A percentile compares a stretch with the other conserved stretches of the same genome.
Conservation (phyloP, 2,888 invertebrate genomes). For the Aphrophora alni region DNA sequence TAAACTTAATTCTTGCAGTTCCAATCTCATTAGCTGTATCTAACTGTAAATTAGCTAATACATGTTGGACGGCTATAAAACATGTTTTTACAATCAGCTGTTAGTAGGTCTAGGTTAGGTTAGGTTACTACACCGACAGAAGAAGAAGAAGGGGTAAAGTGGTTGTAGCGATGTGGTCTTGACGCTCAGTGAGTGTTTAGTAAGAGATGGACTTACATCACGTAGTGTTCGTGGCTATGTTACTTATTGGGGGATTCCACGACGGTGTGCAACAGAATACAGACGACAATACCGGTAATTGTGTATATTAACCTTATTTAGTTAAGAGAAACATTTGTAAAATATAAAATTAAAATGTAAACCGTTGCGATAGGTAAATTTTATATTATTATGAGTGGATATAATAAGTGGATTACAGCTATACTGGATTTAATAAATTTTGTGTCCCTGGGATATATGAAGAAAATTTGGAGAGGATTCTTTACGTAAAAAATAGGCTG, state of each 20-base stretch:
- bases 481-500: too few species aligned
- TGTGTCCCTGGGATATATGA: too few species aligned
- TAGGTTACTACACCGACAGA: background rate
- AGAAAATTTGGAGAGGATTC: too few species aligned
- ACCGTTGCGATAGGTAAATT: too few species aligned
- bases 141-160: background rate
- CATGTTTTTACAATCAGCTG: background rate
- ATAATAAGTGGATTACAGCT: too few species aligned
- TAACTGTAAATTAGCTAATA: background rate
- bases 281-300: background rate
- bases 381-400: too few species aligned
- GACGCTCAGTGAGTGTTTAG: background rate
- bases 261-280: background rate
- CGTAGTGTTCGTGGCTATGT: background rate
- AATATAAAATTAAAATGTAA: too few species aligned
- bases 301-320: too few species aligned
- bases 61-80: background rate
- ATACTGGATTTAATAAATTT: too few species aligned
- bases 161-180: background rate
- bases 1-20: too few species aligned
- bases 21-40: background rate
- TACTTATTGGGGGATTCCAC: background rate
- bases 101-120: conserved; percentile 6
- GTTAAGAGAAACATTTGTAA: too few species aligned
- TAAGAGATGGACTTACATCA: background rate